Evolutionary conservation across 2,797 vertebrate genomes (phyloP), one percentile per base, ranked within the genome.

Genomic region (Zenarchopterus dispar): DNA sequence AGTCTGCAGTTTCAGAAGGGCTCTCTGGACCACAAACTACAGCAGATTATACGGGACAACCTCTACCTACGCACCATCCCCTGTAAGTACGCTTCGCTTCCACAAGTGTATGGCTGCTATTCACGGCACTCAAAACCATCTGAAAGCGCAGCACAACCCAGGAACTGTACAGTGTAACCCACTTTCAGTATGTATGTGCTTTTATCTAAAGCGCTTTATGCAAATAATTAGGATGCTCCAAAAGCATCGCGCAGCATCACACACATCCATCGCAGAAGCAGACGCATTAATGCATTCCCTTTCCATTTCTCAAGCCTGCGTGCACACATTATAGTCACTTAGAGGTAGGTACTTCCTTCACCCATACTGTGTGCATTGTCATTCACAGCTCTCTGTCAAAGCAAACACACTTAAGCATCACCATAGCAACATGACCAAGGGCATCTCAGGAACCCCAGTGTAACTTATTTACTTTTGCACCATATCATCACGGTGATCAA

Each of bases 1-100:
- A 99, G 98, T 85, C 94, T 99, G 86, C 97, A 99, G 92, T 99
- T 99, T 90, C 97, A 98, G 93, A 99, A 99, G 88, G 98, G 97
- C 84, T 98, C 96, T 0, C 85, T 97, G 91, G 98, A 99, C 89
- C 97, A 99, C 90, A 98, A 99, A 85, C 95, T 99, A 10, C 98
- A 99, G 81, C 98, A 99, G 92, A 95, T 99, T 78, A 99, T 99
- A 88, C 94, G 98, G 85, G 98, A 99, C 91, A 99, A 99, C 90
- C 96, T 99, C 82, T 99, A 99, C 91, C 89, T 99, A 80, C 96
- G 98, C 91, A 99, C 98, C 80, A 98, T 99, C 87, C 98, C 98
- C 73, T 99, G 98, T 99, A 91, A 97, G 97, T 97, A 56, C 45
- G 8, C 7, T 24, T 0, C 15, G 15, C n/a, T n/a, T n/a, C n/a